These are phyloP conservation scores for Sepiola atlantica DNA, from an alignment of 2,888 invertebrate genomes.

Conservation along the genomic window DNA sequence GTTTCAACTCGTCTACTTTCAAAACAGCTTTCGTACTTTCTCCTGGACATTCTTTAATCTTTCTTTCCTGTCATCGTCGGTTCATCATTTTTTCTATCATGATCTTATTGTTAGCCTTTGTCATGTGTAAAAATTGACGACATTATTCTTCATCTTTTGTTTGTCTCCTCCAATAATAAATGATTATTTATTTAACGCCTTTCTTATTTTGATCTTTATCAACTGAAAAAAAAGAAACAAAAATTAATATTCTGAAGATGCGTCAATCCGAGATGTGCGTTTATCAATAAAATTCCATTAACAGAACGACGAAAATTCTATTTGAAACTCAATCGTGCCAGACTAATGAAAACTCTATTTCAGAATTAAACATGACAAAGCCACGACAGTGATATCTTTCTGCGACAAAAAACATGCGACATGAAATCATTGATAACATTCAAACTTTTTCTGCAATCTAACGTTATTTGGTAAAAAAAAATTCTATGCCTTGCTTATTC, in stretches of 20 bases:
- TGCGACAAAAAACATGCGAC: no score
- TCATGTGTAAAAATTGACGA: background rate
- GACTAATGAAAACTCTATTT: no score
- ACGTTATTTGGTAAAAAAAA: no score
- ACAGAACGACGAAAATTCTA: background rate
- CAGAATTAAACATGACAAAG: no score
- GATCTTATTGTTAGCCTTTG: background rate
- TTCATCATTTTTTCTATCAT: background rate
- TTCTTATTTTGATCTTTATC: background rate
- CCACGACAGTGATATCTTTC: no score
- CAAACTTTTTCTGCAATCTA: no score
- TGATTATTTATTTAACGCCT: background rate
- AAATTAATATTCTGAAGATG: background rate
- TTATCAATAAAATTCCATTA: background rate
- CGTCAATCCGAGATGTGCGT: background rate
- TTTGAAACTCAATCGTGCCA: no score
- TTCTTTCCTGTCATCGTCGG: background rate
- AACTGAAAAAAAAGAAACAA: background rate
- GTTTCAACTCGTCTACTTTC: background rate
- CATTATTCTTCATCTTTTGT: background rate
- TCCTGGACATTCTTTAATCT: background rate
- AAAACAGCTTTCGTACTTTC: background rate
- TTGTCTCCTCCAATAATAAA: background rate
- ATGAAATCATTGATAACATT: no score
- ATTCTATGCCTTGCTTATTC: no score